Evolutionary conservation across 2,888 invertebrate genomes (phyloP), one percentile per base, ranked within the genome.

Genomic region (Hyalella azteca): DNA sequence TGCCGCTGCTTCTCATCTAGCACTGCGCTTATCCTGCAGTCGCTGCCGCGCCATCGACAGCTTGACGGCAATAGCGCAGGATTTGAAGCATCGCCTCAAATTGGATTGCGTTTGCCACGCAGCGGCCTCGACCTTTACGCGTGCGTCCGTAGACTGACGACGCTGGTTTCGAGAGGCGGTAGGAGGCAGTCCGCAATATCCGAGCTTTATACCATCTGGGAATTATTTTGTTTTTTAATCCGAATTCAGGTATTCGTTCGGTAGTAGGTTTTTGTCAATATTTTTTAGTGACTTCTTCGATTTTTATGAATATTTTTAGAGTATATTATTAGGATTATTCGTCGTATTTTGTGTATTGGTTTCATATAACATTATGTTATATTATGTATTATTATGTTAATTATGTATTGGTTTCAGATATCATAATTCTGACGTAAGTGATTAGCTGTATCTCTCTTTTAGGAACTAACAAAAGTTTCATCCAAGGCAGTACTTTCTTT

Each of bases 41-140:
- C 3, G 54, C 26, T 29, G 26, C 22, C 54, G 26, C 22, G 26
- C 36, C 66, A 66, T 66, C 66, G 66, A 39, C 29, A 32, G 36
- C 66, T 66, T 66, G 66, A 66, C 66, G 36, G 36, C 66, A 66
- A 66, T 66, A 32, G 36, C 19, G 19, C 36, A 32, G 36, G 66
- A 66, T 66, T 66, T 66, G 66, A 66, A 36, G 36, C 66, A 66
- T 66, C 66, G 36, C 36, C 36, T 19, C 66, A 66, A 66, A 66
- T 66, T 66, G 66, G 36, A 66, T 66, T 66, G 36, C 29, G 19
- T 66, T 66, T 36, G 29, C 19, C 36, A 5, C 66, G 36, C 9
- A 32, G 66, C 36, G 36, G 36, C 66, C 36, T 32, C 66, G 66
- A 66, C 36, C 66, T 66, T 66, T 36, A 39, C 66, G 36, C 7